Conservation (phyloP, 1,140 invertebrate genomes). For the Dufourea novaeangliae region DNA sequence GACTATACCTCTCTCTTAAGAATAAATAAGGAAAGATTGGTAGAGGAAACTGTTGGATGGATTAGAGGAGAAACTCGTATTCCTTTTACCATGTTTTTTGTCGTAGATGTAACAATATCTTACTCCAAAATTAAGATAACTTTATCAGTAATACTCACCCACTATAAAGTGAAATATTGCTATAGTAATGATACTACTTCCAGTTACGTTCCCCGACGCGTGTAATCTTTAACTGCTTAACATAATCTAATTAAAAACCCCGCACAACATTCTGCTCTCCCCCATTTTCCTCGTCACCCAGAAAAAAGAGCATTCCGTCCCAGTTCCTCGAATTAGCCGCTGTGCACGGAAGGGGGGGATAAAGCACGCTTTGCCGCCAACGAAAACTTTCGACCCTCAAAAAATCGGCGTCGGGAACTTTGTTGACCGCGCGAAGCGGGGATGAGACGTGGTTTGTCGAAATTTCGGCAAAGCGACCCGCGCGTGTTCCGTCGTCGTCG, state of each 20-base stretch:
- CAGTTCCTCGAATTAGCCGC: neutral
- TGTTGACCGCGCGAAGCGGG: conserved; percentile 11
- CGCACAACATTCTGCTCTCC: neutral
- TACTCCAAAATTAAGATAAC: too few species aligned
- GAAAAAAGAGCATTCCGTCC: neutral
- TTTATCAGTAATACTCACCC: too few species aligned
- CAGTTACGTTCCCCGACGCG: too few species aligned
- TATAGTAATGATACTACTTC: too few species aligned
- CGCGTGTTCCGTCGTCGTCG: conserved; percentile 20
- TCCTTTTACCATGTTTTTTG: too few species aligned
- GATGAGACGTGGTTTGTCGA: neutral
- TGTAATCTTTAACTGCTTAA: too few species aligned
- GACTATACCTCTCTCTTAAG: too few species aligned
- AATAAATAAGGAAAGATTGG: too few species aligned
- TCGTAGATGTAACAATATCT: too few species aligned
- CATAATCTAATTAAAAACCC: neutral
- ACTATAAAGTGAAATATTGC: too few species aligned
- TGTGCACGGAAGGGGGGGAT: neutral
- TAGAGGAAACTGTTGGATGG: too few species aligned
- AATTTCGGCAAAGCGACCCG: conserved; percentile 15
- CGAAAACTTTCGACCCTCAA: neutral
- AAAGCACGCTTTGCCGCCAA: neutral
- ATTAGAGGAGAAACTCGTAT: too few species aligned
- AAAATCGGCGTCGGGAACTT: neutral
- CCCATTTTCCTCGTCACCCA: neutral